Evolutionary conservation across 2,888 invertebrate species (phyloP).

Genomic region (Cantharis flavilabris): DNA sequence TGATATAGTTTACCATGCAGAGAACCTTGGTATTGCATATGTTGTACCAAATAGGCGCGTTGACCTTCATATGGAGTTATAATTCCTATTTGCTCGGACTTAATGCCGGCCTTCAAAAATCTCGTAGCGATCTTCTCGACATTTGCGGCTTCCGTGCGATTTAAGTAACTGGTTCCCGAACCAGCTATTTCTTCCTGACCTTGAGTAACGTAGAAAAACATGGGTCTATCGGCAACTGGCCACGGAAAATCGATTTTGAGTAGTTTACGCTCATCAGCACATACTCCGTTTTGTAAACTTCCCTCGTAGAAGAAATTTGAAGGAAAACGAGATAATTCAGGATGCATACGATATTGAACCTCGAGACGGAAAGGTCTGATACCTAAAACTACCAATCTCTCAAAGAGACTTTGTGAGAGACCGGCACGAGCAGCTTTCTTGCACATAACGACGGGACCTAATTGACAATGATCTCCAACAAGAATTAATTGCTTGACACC

Average conservation of each 20-base stretch:
- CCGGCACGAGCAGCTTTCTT: slow-evolving; percentile 98
- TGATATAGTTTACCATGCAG: slow-evolving; percentile 95
- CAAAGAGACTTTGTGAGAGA: slow-evolving; percentile 95
- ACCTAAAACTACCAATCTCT: slow-evolving; percentile 94
- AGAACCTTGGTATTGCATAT: slow-evolving; percentile 98
- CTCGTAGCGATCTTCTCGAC: slow-evolving; percentile 97
- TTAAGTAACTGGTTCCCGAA: slow-evolving; percentile 97
- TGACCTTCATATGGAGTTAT: slow-evolving; percentile 99
- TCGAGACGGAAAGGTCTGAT: slow-evolving; percentile 96
- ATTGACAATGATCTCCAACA: slow-evolving; percentile 98
- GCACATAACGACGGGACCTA: slow-evolving; percentile 99
- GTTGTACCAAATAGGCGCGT: slow-evolving; percentile 94
- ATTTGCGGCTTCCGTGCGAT: slow-evolving; percentile 97
- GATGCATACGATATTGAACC: slow-evolving; percentile 99
- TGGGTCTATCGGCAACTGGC: slow-evolving; percentile 95
- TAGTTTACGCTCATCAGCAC: slow-evolving; percentile 91
- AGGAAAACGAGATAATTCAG: slow-evolving; percentile 94
- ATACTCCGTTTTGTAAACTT: slow-evolving; percentile 97
- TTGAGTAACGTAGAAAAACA: slow-evolving; percentile 98
- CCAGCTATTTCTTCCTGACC: slow-evolving; percentile 99
- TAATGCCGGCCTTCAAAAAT: slow-evolving; percentile 91
- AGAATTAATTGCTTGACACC: slow-evolving; percentile 96
- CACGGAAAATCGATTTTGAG: slow-evolving; percentile 95
- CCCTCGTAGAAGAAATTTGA: slow-evolving; percentile 99
- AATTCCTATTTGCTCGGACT: slow-evolving; percentile 97